These are phyloP conservation scores for Galeopterus variegatus DNA, from an alignment of 2,113 vertebrate species.

Conservation along the genomic window DNA sequence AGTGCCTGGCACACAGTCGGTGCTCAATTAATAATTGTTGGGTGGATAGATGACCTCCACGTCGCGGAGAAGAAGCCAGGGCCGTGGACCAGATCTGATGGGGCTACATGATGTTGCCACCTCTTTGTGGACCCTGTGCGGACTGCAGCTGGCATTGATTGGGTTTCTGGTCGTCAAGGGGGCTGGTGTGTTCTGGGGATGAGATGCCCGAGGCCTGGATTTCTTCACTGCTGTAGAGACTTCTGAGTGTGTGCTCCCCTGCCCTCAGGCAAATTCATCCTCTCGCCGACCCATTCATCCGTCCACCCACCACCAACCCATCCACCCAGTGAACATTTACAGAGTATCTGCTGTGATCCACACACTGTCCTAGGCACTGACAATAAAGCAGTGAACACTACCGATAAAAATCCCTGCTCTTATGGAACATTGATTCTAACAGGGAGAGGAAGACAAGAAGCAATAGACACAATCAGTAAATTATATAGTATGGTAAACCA, in stretches of 20 bases:
- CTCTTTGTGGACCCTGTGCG: rapidly evolving
- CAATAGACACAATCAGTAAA: no score
- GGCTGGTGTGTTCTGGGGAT: neutral
- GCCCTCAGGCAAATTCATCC: neutral
- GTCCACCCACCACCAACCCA: neutral
- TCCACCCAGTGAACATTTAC: neutral
- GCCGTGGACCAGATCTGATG: neutral
- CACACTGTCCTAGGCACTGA: neutral
- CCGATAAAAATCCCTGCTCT: no score
- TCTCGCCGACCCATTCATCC: neutral
- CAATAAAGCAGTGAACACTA: neutral
- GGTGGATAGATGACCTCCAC: no score
- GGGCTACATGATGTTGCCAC: no score
- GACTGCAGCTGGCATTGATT: rapidly evolving
- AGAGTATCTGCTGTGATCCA: neutral
- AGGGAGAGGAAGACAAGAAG: neutral
- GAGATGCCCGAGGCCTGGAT: neutral
- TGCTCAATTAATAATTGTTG: neutral
- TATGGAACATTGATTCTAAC: neutral
- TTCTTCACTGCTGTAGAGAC: neutral
- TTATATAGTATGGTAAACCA: no score
- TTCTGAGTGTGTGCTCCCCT: neutral
- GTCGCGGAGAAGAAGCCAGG: neutral
- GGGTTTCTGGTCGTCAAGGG: neutral
- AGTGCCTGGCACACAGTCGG: neutral